These are phyloP conservation scores for Buphagus erythrorhynchus DNA, from an alignment of 2,797 vertebrate genomes.

Conservation along the genomic window DNA sequence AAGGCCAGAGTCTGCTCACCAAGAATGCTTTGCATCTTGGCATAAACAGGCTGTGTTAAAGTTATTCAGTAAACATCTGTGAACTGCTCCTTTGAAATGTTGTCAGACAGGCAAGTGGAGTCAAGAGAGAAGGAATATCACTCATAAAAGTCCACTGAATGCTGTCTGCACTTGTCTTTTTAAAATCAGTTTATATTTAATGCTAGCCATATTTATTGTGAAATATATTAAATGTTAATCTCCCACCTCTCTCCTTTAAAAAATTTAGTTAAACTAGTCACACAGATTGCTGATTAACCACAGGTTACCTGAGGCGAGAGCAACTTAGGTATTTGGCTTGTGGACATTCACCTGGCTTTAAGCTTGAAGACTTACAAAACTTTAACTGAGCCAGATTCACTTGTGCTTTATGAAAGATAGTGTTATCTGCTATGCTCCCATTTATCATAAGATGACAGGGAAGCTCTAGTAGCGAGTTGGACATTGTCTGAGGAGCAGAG, in stretches of 20 bases:
- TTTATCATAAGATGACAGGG: background rate
- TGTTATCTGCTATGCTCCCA: background rate
- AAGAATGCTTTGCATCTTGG: background rate
- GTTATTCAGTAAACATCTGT: background rate
- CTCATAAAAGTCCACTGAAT: background rate
- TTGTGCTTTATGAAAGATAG: background rate
- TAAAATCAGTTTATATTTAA: background rate
- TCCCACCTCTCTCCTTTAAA: background rate
- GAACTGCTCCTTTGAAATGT: background rate
- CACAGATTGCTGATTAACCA: background rate
- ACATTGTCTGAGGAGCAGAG: background rate
- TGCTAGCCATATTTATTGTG: background rate
- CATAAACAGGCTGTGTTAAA: background rate
- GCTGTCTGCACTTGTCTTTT: background rate
- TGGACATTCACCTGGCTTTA: background rate
- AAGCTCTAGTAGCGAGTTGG: background rate
- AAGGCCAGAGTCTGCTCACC: background rate
- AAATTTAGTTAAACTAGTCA: background rate
- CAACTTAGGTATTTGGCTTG: background rate
- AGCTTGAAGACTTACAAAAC: background rate
- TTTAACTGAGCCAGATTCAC: background rate
- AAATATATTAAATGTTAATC: background rate
- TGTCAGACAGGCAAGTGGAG: background rate
- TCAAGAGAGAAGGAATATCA: background rate
- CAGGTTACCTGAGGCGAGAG: background rate